Evolutionary conservation across 2,113 vertebrate genomes (phyloP).

Genomic region (Marcusenius ussheri): DNA sequence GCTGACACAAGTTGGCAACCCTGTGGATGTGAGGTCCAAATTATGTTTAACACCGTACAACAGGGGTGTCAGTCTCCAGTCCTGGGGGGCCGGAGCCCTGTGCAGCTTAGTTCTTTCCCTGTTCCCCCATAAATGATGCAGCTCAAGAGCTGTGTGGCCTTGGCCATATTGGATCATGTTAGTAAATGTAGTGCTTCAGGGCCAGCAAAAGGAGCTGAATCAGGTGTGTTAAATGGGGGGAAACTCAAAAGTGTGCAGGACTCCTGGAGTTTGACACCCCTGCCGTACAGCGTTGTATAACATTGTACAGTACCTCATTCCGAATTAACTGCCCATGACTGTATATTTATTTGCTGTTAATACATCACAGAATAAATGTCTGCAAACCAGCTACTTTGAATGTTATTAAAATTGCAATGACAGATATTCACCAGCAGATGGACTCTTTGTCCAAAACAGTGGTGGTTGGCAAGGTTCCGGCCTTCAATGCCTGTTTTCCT

Average conservation of each 20-base stretch:
- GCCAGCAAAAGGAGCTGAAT: too few relatives aligned
- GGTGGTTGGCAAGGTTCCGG: not conserved
- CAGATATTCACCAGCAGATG: not conserved
- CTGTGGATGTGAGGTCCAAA: not conserved
- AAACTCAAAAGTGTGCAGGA: too few relatives aligned
- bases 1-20: too few relatives aligned
- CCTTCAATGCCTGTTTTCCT: not conserved
- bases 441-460: not conserved
- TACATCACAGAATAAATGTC: not conserved
- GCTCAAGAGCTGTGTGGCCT: too few relatives aligned
- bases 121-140: too few relatives aligned
- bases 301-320: not conserved
- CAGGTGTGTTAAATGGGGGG: too few relatives aligned
- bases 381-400: not conserved
- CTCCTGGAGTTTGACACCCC: too few relatives aligned
- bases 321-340: not conserved
- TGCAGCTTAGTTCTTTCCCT: too few relatives aligned
- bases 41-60: not conserved
- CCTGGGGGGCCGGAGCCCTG: too few relatives aligned
- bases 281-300: not conserved
- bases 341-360: not conserved
- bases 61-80: too few relatives aligned
- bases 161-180: too few relatives aligned
- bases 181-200: too few relatives aligned
- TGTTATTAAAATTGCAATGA: not conserved